Evolutionary conservation across 2,888 invertebrate species (phyloP).

Genomic region (Allolobophora icterica): DNA sequence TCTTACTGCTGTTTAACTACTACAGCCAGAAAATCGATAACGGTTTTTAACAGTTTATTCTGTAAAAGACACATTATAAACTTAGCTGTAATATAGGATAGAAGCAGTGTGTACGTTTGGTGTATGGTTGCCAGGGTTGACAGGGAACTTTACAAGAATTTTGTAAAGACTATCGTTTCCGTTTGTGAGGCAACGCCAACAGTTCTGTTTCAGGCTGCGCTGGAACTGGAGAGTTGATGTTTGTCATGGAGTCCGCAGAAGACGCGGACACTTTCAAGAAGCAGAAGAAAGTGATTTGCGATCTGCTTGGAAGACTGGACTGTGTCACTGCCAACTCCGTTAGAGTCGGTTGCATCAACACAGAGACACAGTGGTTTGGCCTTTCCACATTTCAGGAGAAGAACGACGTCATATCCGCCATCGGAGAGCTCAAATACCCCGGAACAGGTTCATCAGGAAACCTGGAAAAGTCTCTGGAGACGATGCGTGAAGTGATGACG

Average conservation of each 20-base stretch:
- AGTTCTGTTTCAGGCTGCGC: not conserved
- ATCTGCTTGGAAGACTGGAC: not conserved
- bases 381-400: not conserved
- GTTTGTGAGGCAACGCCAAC: not conserved
- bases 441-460: not conserved
- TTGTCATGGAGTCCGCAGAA: not conserved
- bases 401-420: conserved; percentile 17
- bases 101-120: too few relatives aligned
- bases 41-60: not conserved
- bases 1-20: not conserved
- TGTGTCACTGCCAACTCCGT: not conserved
- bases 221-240: conserved; percentile 10
- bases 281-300: not conserved
- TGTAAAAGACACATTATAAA: not conserved
- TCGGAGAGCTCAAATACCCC: not conserved
- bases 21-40: not conserved
- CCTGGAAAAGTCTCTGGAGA: not conserved
- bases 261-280: not conserved
- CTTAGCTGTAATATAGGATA: too few relatives aligned
- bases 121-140: too few relatives aligned
- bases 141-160: too few relatives aligned
- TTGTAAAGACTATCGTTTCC: too few relatives aligned
- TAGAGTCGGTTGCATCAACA: not conserved
- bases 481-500: not conserved
- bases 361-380: not conserved